Percentiles rank a stretch among this genome's conserved stretches.
Conservation (phyloP, 92 coral and sea anemone species). For the Muricea muricata region DNA sequence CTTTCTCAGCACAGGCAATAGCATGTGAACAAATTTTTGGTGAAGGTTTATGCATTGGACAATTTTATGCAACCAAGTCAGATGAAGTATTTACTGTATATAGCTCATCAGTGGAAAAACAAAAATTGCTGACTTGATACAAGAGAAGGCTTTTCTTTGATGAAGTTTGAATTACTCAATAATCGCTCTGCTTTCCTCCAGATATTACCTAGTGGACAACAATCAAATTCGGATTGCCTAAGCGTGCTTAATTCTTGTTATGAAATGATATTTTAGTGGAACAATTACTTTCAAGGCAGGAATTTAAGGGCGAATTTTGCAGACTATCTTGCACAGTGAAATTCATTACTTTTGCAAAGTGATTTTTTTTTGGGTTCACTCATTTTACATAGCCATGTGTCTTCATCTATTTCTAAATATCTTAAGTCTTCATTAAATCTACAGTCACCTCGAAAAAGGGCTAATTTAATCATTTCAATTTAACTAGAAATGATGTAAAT, state of each 20-base stretch:
- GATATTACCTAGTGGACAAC: neutral
- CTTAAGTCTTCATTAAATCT: neutral
- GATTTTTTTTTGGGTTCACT: neutral
- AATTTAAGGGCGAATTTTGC: neutral
- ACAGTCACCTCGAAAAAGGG: neutral
- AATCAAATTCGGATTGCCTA: neutral
- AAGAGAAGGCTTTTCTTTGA: neutral
- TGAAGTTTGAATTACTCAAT: neutral
- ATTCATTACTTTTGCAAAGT: neutral
- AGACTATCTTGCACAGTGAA: neutral
- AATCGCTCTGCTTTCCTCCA: neutral
- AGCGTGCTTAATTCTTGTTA: neutral
- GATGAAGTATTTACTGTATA: neutral
- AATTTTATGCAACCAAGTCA: neutral
- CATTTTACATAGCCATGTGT: neutral
- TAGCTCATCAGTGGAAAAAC: too few species aligned
- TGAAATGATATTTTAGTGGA: neutral
- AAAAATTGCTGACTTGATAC: neutral
- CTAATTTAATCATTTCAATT: slow-evolving; percentile 2
- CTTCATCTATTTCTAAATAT: neutral
- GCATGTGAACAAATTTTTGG: slow-evolving; percentile 3
- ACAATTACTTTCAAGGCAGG: neutral
- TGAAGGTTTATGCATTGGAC: neutral
- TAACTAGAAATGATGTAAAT: neutral
- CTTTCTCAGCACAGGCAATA: neutral